Conservation (phyloP, 1,140 invertebrate genomes). For the Musca vetustissima region DNA sequence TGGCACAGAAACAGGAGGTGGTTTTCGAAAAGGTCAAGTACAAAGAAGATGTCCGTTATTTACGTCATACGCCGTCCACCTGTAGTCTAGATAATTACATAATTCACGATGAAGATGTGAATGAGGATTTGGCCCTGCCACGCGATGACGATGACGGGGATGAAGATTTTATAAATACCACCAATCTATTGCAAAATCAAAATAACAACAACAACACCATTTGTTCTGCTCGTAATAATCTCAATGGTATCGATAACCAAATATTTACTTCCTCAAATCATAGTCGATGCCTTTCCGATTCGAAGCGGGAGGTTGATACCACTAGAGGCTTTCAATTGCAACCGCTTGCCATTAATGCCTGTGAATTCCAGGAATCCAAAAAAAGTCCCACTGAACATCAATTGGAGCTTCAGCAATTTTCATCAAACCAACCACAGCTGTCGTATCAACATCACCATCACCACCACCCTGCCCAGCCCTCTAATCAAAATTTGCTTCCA, state of each 20-base stretch:
- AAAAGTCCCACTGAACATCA: neutral
- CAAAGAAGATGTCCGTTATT: slow-evolving; percentile 45
- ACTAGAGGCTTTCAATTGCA: neutral
- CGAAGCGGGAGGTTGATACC: no score
- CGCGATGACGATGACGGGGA: no score
- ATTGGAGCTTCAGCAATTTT: neutral
- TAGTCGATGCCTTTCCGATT: no score
- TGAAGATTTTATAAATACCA: neutral
- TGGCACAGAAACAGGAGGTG: slow-evolving; percentile 4
- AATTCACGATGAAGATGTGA: slow-evolving; percentile 8
- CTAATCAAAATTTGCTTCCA: slow-evolving; percentile 28
- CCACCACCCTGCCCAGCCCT: no score
- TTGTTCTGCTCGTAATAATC: neutral
- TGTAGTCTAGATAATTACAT: slow-evolving; percentile 39
- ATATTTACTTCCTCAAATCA: neutral
- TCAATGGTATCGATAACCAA: neutral
- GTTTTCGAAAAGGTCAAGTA: slow-evolving; percentile 48
- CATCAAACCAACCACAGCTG: no score
- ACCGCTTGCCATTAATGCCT: no score
- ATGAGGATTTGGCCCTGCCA: neutral
- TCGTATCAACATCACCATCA: no score
- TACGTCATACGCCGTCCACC: slow-evolving; percentile 49
- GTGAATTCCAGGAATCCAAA: neutral
- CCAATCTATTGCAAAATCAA: slow-evolving; percentile 6
- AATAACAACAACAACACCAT: slow-evolving; percentile 6